Conservation (phyloP, 2,797 vertebrate genomes). For the Mionectes olivaceus region DNA sequence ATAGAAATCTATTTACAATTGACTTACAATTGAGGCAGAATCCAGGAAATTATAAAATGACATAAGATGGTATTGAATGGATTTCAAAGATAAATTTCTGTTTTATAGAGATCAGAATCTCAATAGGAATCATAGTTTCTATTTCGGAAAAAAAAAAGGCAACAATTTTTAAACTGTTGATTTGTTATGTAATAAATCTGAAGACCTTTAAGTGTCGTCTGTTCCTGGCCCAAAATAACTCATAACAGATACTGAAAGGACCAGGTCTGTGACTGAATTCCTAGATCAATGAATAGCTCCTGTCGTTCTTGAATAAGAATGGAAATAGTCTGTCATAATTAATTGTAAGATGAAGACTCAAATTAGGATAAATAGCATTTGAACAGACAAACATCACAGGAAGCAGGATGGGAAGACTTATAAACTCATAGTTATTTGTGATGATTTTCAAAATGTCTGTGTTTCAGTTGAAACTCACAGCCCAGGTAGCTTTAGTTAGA, state of each 20-base stretch:
- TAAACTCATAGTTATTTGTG: neutral
- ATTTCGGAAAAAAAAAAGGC: neutral
- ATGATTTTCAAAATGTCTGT: neutral
- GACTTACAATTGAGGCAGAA: neutral
- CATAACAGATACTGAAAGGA: neutral
- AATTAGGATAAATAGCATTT: neutral
- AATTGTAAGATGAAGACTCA: neutral
- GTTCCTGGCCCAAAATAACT: neutral
- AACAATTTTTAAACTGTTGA: neutral
- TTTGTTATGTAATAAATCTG: neutral
- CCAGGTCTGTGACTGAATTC: neutral
- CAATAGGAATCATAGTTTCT: neutral
- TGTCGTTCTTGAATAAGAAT: neutral
- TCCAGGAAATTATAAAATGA: neutral
- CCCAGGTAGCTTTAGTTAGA: neutral
- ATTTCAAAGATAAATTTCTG: neutral
- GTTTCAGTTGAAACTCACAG: neutral
- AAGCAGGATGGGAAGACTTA: neutral
- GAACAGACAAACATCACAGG: neutral
- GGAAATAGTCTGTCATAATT: neutral
- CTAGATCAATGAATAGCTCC: neutral
- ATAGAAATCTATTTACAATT: neutral
- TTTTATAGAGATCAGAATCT: neutral
- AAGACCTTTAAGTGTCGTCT: neutral
- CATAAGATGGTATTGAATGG: neutral